These are phyloP conservation scores for Pocillopora verrucosa DNA, from an alignment of 64 coral and sea anemone species.

Conservation along the genomic window DNA sequence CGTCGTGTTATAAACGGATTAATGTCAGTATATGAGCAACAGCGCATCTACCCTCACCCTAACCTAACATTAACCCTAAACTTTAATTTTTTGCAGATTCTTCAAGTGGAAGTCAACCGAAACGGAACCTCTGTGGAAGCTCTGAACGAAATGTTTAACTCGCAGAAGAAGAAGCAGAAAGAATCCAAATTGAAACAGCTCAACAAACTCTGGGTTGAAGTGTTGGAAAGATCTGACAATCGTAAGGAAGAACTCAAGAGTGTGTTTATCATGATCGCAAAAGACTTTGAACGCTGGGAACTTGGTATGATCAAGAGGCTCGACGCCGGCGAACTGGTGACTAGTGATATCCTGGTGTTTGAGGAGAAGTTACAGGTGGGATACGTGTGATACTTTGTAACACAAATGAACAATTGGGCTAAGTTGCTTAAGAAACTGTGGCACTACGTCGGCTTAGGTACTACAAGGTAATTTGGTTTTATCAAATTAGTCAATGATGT, in stretches of 20 bases:
- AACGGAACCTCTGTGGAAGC: constrained; percentile 86
- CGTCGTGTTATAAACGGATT: too few relatives aligned
- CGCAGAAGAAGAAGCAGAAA: constrained; percentile 91
- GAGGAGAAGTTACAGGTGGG: constrained; percentile 93
- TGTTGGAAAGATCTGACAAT: constrained; percentile 63
- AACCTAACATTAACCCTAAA: too few relatives aligned
- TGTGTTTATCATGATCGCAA: constrained; percentile 89
- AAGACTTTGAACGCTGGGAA: constrained; percentile 95
- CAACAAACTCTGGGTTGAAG: constrained; percentile 94
- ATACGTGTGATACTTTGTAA: neutral
- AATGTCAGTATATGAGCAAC: too few relatives aligned
- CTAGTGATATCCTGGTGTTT: constrained; percentile 89
- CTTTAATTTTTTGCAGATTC: constrained; percentile 40
- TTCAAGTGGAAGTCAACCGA: constrained; percentile 86
- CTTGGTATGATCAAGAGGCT: constrained; percentile 82
- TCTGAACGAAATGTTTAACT: constrained; percentile 90
- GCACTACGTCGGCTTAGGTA: too few relatives aligned
- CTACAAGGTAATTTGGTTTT: too few relatives aligned
- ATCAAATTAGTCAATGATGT: too few relatives aligned
- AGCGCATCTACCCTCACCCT: too few relatives aligned
- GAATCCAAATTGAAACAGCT: constrained; percentile 92
- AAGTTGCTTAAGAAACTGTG: too few relatives aligned
- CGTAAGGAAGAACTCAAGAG: constrained; percentile 89
- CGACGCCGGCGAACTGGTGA: constrained; percentile 85
- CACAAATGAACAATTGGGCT: neutral